phyloP scores from a whole-genome alignment of 2,797 vertebrate genomes.

The Denticeps clupeoides region DNA sequence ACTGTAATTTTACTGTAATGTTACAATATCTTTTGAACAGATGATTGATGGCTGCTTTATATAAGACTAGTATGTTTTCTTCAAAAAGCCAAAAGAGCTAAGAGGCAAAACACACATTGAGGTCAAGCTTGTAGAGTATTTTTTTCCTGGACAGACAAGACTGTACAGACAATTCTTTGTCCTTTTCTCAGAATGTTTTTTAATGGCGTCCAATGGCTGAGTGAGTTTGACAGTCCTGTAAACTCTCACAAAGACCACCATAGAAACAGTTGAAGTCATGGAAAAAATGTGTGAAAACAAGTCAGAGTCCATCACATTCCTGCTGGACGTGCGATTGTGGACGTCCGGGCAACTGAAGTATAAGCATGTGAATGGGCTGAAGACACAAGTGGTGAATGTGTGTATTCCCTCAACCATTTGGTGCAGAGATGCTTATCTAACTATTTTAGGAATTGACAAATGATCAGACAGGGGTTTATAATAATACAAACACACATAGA shows the following conservation, averaged over 20 bases:
- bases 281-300: constrained; percentile 34
- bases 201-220: constrained; percentile 46
- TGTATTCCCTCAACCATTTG: too few relatives aligned
- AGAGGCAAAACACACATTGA: background rate
- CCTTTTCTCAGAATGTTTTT: constrained; percentile 41
- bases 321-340: background rate
- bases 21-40: background rate
- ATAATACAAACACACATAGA: background rate
- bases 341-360: background rate
- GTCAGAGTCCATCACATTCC: constrained; percentile 16
- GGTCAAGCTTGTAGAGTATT: background rate
- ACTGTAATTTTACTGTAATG: background rate
- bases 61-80: background rate
- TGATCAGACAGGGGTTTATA: background rate
- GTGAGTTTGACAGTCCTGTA: constrained; percentile 35
- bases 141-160: constrained; percentile 2
- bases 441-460: background rate
- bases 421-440: background rate
- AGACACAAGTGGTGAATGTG: too few relatives aligned
- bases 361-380: too few relatives aligned
- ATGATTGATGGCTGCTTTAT: background rate
- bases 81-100: background rate
- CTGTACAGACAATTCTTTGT: constrained; percentile 16
- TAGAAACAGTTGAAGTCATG: constrained; percentile 43
- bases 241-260: constrained; percentile 33